Conservation (phyloP, 2,888 invertebrate genomes). For the Pogonocherus hispidulus region DNA sequence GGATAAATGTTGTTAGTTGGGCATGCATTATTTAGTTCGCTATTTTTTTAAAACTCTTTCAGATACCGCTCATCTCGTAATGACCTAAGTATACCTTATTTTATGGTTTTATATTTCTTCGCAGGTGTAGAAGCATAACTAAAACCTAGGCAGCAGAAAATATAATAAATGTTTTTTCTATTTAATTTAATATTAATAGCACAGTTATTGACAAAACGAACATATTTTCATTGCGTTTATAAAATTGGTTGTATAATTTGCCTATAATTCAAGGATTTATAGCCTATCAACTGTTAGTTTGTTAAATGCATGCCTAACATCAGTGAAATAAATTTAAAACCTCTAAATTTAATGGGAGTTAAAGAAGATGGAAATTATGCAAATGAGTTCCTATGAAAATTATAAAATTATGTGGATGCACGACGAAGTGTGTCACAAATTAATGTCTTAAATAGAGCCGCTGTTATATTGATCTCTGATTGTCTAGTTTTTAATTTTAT, state of each 20-base stretch:
- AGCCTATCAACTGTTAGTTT: neutral
- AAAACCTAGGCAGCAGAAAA: too few species aligned
- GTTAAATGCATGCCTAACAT: neutral
- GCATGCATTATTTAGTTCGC: too few species aligned
- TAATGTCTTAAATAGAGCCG: neutral
- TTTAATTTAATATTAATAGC: neutral
- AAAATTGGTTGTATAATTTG: neutral
- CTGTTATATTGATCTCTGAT: conserved; percentile 16
- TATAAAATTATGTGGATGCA: neutral
- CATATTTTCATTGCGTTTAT: neutral
- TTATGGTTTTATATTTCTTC: too few species aligned
- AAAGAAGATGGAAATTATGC: neutral
- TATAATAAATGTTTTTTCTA: neutral
- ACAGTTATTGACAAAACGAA: neutral
- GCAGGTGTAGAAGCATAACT: too few species aligned
- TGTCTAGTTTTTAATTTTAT: conserved; percentile 11
- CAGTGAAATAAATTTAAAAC: neutral
- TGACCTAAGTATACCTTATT: too few species aligned
- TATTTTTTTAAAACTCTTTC: too few species aligned
- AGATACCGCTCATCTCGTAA: too few species aligned
- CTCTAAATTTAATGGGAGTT: neutral
- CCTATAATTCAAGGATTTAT: neutral
- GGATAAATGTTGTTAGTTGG: too few species aligned
- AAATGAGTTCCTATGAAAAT: neutral
- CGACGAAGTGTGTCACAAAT: neutral